Evolutionary conservation across 2,888 invertebrate genomes (phyloP), one percentile per base, ranked within the genome.

Genomic region (Drosophila nr. medialis): DNA sequence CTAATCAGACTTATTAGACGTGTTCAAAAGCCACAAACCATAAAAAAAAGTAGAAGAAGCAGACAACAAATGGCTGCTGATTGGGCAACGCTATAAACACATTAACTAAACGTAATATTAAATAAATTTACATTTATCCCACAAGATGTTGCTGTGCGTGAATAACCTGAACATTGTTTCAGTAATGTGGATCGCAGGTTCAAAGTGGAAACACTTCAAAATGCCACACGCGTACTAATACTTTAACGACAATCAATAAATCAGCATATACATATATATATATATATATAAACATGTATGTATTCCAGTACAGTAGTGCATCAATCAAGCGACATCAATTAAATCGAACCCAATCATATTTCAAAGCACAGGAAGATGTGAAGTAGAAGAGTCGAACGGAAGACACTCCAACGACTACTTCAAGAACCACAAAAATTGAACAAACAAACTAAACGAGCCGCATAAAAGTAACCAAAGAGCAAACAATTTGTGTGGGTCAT

Each of bases 271-370:
- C 6, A 29, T 29, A 6, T 29, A 3, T n/a, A n/a, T n/a, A n/a
- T n/a, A n/a, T n/a, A n/a, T n/a, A n/a, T n/a, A n/a, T n/a, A n/a
- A n/a, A n/a, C n/a, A 29, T 18, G 38, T 40, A 36, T 36, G 36
- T n/a, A 45, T 15, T 45, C 8, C 49, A 45, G 6, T 21, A 70
- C 11, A 30, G 36, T 55, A 72, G 77, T 72, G 64, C 77, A 80
- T 81, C 83, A 83, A 81, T 81, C 83, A 80, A 80, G 71, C 58
- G 80, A 62, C 80, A 81, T 83, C 83, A 81, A 81, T 81, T 81
- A 83, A 83, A 81, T 80, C 50, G 77, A 72, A 71, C 56, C 62
- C 70, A 70, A 81, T 83, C 77, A 82, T 80, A 80, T 82, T 76
- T 82, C 72, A 82, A 71, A 66, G 61, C 32, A 36, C 51, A 48